phyloP scores from a whole-genome alignment of 2,888 invertebrate species.

The Polydrusus pterygomalis region DNA sequence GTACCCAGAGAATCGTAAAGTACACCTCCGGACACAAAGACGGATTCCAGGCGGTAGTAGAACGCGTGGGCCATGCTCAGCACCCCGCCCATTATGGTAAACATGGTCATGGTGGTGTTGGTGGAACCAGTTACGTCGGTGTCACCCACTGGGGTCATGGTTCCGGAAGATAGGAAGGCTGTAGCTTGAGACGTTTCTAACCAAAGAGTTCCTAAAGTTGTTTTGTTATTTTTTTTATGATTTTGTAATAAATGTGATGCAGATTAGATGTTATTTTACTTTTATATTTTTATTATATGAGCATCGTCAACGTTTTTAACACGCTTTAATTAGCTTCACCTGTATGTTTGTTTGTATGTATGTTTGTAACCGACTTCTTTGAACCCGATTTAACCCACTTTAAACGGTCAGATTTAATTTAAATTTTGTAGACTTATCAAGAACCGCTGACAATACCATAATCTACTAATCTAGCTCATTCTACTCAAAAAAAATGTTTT shows the following conservation, averaged over 20 bases:
- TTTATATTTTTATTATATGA: too few relatives aligned
- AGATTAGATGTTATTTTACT: too few relatives aligned
- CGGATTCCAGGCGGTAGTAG: slow-evolving; percentile 67
- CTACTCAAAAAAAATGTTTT: too few relatives aligned
- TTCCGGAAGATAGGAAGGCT: slow-evolving; percentile 42
- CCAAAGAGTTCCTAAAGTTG: background rate
- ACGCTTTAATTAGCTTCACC: too few relatives aligned
- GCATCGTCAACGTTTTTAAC: too few relatives aligned
- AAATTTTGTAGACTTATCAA: too few relatives aligned
- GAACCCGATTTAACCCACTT: too few relatives aligned
- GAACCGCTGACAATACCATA: too few relatives aligned
- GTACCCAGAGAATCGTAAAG: slow-evolving; percentile 69
- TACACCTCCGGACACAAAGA: slow-evolving; percentile 66
- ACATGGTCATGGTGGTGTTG: slow-evolving; percentile 41
- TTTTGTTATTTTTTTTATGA: background rate
- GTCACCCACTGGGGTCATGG: slow-evolving; percentile 60
- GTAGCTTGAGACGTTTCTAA: background rate
- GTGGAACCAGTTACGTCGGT: slow-evolving; percentile 62
- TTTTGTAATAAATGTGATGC: background rate
- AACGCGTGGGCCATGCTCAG: slow-evolving; percentile 55
- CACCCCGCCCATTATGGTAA: slow-evolving; percentile 51
- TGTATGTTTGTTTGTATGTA: too few relatives aligned
- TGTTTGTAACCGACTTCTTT: too few relatives aligned
- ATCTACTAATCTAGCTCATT: too few relatives aligned
- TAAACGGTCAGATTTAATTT: too few relatives aligned